These are phyloP conservation scores for Brachionichthys hirsutus DNA, from an alignment of 2,113 vertebrate genomes.

Conservation along the genomic window DNA sequence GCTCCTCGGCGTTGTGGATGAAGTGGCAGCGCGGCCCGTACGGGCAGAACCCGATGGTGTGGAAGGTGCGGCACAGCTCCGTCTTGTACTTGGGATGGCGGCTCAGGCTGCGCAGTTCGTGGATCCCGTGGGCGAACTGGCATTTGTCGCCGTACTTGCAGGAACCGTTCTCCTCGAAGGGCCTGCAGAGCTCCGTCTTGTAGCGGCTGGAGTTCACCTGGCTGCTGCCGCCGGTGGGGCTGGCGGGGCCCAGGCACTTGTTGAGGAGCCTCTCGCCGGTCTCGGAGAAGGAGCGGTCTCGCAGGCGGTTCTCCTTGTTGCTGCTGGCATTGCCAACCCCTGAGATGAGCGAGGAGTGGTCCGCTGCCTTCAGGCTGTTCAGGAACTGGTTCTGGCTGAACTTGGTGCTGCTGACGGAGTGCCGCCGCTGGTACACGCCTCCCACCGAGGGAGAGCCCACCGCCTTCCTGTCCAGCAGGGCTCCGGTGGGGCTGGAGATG, in stretches of 20 bases:
- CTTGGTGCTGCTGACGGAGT: conserved; percentile 91
- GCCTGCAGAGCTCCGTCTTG: conserved; percentile 97
- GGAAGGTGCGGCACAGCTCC: conserved; percentile 98
- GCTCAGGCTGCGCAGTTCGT: conserved; percentile 95
- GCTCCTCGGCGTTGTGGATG: conserved; percentile 97
- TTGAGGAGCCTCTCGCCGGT: conserved; percentile 90
- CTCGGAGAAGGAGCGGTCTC: conserved; percentile 96
- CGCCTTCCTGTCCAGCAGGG: conserved; percentile 98
- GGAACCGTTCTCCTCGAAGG: conserved; percentile 95
- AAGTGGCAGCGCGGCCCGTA: conserved; percentile 98
- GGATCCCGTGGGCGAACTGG: conserved; percentile 96
- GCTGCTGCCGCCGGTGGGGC: conserved; percentile 76
- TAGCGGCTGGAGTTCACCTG: conserved; percentile 98
- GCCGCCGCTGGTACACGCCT: conserved; percentile 88
- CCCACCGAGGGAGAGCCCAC: conserved; percentile 91
- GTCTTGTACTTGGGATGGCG: conserved; percentile 99
- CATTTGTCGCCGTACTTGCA: conserved; percentile 99
- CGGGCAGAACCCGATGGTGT: conserved; percentile 98
- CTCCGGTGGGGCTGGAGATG: conserved; percentile 81
- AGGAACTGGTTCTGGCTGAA: conserved; percentile 96
- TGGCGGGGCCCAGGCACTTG: conserved; percentile 79
- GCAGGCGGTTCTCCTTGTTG: conserved; percentile 92
- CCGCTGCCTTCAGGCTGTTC: conserved; percentile 85
- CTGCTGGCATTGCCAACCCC: conserved; percentile 76
- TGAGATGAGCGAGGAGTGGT: conserved; percentile 78